Conservation (phyloP, 1,140 invertebrate genomes). For the Lerema accius region DNA sequence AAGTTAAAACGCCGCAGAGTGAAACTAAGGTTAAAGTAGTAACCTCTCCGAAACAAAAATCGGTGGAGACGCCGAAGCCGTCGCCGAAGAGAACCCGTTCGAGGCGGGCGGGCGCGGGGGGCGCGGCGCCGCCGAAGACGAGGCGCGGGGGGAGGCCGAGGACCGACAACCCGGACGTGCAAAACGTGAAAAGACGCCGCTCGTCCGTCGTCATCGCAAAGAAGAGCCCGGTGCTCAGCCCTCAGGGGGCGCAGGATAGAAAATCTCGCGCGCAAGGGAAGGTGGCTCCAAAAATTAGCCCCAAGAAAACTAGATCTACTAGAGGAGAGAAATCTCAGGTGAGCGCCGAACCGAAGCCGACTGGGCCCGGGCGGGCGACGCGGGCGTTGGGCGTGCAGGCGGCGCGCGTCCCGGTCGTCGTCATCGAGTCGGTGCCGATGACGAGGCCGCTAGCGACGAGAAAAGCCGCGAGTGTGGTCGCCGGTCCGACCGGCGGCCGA, state of each 20-base stretch:
- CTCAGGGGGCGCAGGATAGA: too few species aligned
- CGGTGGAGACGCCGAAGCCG: constrained; percentile 3
- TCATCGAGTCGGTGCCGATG: constrained; percentile 23
- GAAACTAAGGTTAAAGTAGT: neutral
- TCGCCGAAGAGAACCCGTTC: constrained; percentile 13
- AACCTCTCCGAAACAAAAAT: neutral
- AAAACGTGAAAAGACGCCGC: constrained; percentile 35
- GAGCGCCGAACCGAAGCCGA: constrained; percentile 16
- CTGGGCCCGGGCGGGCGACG: too few species aligned
- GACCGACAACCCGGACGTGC: too few species aligned
- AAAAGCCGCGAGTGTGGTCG: neutral
- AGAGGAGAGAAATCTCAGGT: constrained; percentile 27
- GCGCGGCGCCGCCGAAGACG: too few species aligned
- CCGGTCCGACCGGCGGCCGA: neutral
- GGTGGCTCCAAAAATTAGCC: constrained; percentile 3
- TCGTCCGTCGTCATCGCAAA: constrained; percentile 43
- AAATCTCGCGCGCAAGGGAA: constrained; percentile 14
- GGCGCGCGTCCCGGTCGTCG: too few species aligned
- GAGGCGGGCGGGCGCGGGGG: neutral
- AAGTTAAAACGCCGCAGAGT: neutral
- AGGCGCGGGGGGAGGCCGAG: too few species aligned
- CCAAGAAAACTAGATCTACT: constrained; percentile 24
- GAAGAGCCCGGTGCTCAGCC: constrained; percentile 41
- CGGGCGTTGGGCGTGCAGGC: too few species aligned
- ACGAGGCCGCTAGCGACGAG: constrained; percentile 32